Evolutionary conservation across 2,888 invertebrate genomes (phyloP), one percentile per base, ranked within the genome.

Genomic region (Hypena proboscidalis): DNA sequence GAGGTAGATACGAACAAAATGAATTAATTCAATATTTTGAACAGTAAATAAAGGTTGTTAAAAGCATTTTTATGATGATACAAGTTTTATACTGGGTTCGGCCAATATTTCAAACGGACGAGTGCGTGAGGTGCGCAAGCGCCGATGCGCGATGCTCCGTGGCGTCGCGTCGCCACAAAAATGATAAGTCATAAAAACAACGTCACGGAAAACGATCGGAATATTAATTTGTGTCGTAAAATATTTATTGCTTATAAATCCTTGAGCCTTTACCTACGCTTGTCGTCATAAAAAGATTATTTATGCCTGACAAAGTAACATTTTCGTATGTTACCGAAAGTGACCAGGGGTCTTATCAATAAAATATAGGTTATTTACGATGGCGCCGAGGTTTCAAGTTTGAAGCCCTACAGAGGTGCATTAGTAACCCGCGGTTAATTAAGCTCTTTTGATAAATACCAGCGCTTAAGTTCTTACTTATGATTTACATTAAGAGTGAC

Each of bases 161-260:
- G 77, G 77, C 67, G 73, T 70, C 81, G 82, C 84, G 80, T 84
- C 85, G 80, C 84, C 85, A 89, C 90, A 86, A 84, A 89, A 89
- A 89, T 90, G 88, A 90, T 88, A 90, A 90, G 73, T 90, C 90
- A 89, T 90, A 90, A 90, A 90, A 89, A 88, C 78, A 80, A 88
- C 89, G 90, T 90, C 89, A 90, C 88, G 75, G 83, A 88, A 85
- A 89, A 89, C 90, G 90, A 87, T 88, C 87, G 78, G 90, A 90
- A 90, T 90, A 90, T 90, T 90, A 90, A 90, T 90, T 89, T 85
- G 80, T 83, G 88, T 90, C 90, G 90, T 90, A 88, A 90, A 90
- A 90, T 85, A 90, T 90, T 90, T 90, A 90, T 89, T 85, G 61
- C 90, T 83, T 90, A 90, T 90, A 90, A 90, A 90, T 90, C 90